These are phyloP conservation scores for Chloromyia formosa DNA, from an alignment of 2,888 invertebrate genomes.

Conservation along the genomic window DNA sequence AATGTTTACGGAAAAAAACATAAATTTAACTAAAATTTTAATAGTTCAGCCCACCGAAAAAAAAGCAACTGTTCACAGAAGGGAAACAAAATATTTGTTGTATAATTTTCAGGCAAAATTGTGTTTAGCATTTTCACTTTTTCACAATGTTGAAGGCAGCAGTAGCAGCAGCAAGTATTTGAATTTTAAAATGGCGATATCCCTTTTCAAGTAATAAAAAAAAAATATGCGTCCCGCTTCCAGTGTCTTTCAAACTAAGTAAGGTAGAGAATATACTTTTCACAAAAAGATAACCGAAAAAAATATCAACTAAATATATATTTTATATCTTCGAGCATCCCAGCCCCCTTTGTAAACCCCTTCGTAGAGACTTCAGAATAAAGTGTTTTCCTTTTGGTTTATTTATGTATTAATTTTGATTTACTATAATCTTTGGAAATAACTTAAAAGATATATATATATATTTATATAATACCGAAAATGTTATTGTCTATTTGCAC, in stretches of 20 bases:
- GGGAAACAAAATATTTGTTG: too few species aligned
- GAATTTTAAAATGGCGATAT: slow-evolving; percentile 6
- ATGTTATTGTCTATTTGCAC: slow-evolving; percentile 43
- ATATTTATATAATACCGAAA: slow-evolving; percentile 12
- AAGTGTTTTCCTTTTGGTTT: slow-evolving; percentile 40
- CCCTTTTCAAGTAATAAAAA: not conserved
- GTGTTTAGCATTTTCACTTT: too few species aligned
- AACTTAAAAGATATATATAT: slow-evolving; percentile 7
- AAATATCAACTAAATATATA: not conserved
- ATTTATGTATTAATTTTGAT: slow-evolving; percentile 24
- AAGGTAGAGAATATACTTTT: slow-evolving; percentile 1
- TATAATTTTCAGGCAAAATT: too few species aligned
- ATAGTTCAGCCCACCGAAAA: too few species aligned
- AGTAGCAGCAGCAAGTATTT: slow-evolving; percentile 29
- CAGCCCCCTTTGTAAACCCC: not conserved
- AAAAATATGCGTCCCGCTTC: not conserved
- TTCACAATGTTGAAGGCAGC: too few species aligned
- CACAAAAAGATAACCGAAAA: not conserved
- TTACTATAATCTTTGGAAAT: slow-evolving; percentile 26
- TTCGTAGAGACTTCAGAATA: slow-evolving; percentile 11
- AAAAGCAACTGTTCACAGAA: too few species aligned
- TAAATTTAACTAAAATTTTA: too few species aligned
- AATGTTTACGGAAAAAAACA: too few species aligned
- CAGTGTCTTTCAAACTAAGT: not conserved
- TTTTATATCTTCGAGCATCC: not conserved